Evolutionary conservation across 2,113 vertebrate genomes (phyloP), one percentile per base, ranked within the genome.

Genomic region (Geococcyx californianus): DNA sequence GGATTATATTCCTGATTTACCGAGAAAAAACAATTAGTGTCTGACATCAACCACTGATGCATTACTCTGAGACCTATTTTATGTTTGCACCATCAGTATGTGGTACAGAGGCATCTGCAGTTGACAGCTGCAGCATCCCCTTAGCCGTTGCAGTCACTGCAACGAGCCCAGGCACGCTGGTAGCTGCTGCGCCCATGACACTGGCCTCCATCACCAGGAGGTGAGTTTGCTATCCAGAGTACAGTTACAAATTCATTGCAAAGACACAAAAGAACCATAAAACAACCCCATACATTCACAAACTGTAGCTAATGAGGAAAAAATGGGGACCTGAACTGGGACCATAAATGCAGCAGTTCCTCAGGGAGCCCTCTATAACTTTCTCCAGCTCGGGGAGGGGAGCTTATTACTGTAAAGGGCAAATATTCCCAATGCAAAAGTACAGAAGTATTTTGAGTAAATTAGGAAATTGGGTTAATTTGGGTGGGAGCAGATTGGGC

Each of bases 401-500:
- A 67, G 40, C 23, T 77, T 26, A 44, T 68, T 86, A 69, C 44
- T 72, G 54, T 36, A 89, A 93, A 94, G 83, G 83, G 66, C 66
- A 97, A 94, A 92, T 72, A 92, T 72, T 93, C 86, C 83, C 90
- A 84, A 51, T 23, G 56, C 64, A 79, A 86, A 90, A 90, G 40
- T 29, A 76, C 20, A 90, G 60, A 86, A 96, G 68, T 81, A 90
- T 60, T 94, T 84, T 0, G 13, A 87, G 83, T 59, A 90, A 92
- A 92, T 90, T 93, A 95, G 93, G 88, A 95, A 95, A 93, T 66
- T 89, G 86, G 74, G 76, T 92, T 93, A 94, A 93, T 95, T 82
- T 96, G 88, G 93, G 79, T 95, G 83, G 85, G 87, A 91, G 40
- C 49, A 90, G 68, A 93, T 40, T 45, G 45, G 79, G 55, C 54